phyloP scores from a whole-genome alignment of 2,888 invertebrate species.

The Helleia helle region DNA sequence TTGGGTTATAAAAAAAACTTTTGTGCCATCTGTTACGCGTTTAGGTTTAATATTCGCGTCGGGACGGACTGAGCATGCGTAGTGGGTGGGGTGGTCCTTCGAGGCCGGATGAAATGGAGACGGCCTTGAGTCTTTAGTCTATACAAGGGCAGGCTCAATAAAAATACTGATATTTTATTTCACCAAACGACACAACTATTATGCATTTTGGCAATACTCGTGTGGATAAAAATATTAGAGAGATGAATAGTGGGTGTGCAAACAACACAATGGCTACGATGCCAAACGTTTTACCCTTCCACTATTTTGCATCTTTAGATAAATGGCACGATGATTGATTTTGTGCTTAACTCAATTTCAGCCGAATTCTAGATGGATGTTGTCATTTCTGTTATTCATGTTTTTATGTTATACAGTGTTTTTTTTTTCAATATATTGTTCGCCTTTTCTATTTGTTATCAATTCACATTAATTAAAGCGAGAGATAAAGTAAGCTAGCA shows the following conservation, averaged over 20 bases:
- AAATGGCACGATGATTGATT: no score
- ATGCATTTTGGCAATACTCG: neutral
- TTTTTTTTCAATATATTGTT: no score
- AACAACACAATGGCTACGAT: no score
- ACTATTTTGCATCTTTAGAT: neutral
- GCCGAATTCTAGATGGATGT: no score
- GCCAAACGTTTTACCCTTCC: neutral
- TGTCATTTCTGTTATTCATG: no score
- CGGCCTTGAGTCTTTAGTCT: conserved; percentile 37
- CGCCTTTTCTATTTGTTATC: no score
- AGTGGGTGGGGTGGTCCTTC: conserved; percentile 29
- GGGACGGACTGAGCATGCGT: conserved; percentile 36
- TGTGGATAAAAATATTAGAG: no score
- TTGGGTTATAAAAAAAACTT: neutral
- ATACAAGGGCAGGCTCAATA: conserved; percentile 19
- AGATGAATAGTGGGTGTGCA: no score
- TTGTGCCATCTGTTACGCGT: neutral
- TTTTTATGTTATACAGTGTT: no score
- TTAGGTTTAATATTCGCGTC: neutral
- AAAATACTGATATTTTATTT: neutral
- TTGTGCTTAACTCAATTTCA: no score
- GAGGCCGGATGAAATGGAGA: conserved; percentile 34
- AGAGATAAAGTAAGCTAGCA: no score
- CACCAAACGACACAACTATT: neutral
- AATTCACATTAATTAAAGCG: no score